A percentile compares a stretch with the other conserved stretches of the same genome.
Evolutionary conservation across 2,797 vertebrate genomes (phyloP).

Genomic region (Gastrophryne carolinensis): DNA sequence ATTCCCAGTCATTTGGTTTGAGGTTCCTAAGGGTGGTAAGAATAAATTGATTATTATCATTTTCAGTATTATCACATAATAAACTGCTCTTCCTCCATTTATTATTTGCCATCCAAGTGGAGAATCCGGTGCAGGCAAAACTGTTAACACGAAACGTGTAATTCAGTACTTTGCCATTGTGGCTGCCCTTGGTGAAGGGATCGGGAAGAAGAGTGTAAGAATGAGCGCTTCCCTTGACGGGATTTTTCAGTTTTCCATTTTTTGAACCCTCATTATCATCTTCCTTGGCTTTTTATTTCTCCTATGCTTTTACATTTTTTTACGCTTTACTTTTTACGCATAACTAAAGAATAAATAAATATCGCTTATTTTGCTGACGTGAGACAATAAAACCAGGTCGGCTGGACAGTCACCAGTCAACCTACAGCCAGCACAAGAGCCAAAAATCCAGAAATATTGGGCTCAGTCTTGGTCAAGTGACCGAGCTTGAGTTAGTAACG

Average conservation of each 20-base stretch:
- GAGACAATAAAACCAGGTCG: no score
- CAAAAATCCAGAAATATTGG: no score
- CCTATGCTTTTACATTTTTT: constrained; percentile 44
- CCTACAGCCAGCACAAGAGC: no score
- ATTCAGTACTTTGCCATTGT: constrained; percentile 99
- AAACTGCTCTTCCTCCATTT: constrained; percentile 7
- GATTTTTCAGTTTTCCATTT: constrained; percentile 41
- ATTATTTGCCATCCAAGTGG: constrained; percentile 72
- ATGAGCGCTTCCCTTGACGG: constrained; percentile 57
- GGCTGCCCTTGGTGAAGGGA: constrained; percentile 89
- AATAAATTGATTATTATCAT: no score
- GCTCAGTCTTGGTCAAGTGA: no score
- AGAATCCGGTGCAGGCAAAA: constrained; percentile 99
- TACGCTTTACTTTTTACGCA: neutral
- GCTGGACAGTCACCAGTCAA: no score
- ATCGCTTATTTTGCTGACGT: no score
- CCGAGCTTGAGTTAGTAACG: no score
- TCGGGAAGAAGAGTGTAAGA: constrained; percentile 91
- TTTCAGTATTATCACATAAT: neutral
- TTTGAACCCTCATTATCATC: neutral
- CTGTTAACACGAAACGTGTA: constrained; percentile 98
- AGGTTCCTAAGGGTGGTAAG: no score
- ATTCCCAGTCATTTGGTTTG: no score
- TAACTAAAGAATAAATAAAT: neutral
- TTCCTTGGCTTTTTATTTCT: constrained; percentile 47